Conservation (phyloP, 2,797 vertebrate species). For the Astyanax mexicanus region DNA sequence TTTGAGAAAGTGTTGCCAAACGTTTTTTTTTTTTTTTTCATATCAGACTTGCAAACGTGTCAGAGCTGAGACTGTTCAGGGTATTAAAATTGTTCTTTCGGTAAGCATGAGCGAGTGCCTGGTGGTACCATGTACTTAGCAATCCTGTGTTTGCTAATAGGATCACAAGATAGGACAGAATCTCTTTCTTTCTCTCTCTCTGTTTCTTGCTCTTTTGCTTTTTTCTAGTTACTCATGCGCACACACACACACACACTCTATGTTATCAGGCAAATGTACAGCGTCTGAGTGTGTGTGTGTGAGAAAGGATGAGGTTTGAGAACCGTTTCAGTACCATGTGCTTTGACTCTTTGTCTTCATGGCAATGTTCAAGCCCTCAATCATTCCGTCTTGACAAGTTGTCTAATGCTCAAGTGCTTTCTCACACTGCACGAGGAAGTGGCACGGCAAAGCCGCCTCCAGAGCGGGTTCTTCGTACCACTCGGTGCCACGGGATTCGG, state of each 20-base stretch:
- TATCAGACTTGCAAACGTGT: slow-evolving; percentile 5
- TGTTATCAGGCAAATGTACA: slow-evolving; percentile 34
- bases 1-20: slow-evolving; percentile 4
- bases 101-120: slow-evolving; percentile 23
- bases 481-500: slow-evolving; percentile 20
- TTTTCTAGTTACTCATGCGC: slow-evolving; percentile 36
- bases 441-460: slow-evolving; percentile 31
- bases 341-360: slow-evolving; percentile 43
- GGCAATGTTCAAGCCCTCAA: slow-evolving; percentile 40
- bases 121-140: slow-evolving; percentile 31
- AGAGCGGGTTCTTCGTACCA: slow-evolving; percentile 35
- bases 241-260: slow-evolving; percentile 15
- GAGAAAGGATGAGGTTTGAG: slow-evolving; percentile 43
- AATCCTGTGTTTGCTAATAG: slow-evolving; percentile 45
- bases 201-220: slow-evolving; percentile 36
- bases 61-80: slow-evolving; percentile 9
- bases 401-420: slow-evolving; percentile 51
- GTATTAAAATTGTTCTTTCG: slow-evolving; percentile 22
- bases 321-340: slow-evolving; percentile 4
- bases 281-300: slow-evolving; percentile 26
- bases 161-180: slow-evolving; percentile 39
- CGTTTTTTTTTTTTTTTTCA: background rate
- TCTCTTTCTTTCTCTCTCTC: slow-evolving; percentile 43
- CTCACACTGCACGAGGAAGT: slow-evolving; percentile 32
- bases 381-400: slow-evolving; percentile 33